These are phyloP conservation scores for Recurvirostra avosetta DNA, from an alignment of 2,113 vertebrate species.

Conservation along the genomic window DNA sequence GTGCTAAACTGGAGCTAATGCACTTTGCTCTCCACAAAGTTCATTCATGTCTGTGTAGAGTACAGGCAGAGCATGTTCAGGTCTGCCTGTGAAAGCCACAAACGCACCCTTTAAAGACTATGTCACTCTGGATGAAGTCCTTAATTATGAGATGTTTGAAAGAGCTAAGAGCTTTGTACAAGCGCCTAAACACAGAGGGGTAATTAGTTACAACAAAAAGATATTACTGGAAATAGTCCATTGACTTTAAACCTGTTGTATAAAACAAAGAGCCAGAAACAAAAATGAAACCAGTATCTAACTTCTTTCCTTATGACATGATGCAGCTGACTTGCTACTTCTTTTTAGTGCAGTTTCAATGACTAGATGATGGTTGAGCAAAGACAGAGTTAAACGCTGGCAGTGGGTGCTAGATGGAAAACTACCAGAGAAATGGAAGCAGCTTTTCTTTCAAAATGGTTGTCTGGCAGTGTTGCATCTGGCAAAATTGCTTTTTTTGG, in stretches of 20 bases:
- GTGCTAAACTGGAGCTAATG: background rate
- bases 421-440: too few species aligned
- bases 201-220: background rate
- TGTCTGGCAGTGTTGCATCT: too few species aligned
- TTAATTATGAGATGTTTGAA: background rate
- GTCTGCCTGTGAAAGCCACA: background rate
- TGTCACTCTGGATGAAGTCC: background rate
- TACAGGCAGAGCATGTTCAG: background rate
- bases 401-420: too few species aligned
- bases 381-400: too few species aligned
- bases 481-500: too few species aligned
- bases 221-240: background rate
- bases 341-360: too few species aligned
- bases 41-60: background rate
- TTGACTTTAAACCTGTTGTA: background rate
- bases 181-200: background rate
- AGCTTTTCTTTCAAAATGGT: too few species aligned
- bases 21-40: background rate
- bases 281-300: background rate
- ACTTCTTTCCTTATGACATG: too few species aligned
- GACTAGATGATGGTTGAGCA: too few species aligned
- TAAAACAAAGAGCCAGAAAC: background rate
- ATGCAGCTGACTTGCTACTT: too few species aligned
- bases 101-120: background rate
- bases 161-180: background rate